phyloP scores from a whole-genome alignment of 2,888 invertebrate genomes.

The Notodonta dromedarius region DNA sequence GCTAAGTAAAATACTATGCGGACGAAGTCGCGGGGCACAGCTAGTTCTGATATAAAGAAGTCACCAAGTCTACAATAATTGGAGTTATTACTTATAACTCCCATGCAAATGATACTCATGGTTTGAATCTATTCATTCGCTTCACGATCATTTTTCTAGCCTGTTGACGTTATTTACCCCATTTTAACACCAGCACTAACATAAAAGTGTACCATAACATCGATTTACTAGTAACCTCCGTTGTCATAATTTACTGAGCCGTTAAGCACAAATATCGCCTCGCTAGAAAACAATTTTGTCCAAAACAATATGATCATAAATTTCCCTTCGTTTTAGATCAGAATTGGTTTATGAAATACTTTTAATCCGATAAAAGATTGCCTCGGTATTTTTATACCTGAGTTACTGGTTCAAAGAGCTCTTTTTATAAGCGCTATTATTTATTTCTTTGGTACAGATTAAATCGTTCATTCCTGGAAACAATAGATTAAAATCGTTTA shows the following conservation, averaged over 20 bases:
- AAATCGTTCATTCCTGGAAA: no score
- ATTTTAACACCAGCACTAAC: no score
- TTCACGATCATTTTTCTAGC: no score
- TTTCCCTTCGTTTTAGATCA: constrained; percentile 30
- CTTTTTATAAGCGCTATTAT: constrained; percentile 15
- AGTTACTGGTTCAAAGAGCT: constrained; percentile 31
- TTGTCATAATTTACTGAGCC: constrained; percentile 13
- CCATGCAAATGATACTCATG: no score
- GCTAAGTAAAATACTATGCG: no score
- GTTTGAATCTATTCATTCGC: no score
- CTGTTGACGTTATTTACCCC: no score
- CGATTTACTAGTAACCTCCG: background rate
- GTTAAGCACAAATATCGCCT: constrained; percentile 26
- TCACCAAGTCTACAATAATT: no score
- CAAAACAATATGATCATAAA: constrained; percentile 38
- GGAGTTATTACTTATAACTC: no score
- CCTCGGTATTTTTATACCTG: constrained; percentile 35
- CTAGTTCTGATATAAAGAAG: no score
- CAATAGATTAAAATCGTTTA: background rate
- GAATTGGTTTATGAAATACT: constrained; percentile 40
- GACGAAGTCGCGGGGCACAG: no score
- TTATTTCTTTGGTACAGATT: background rate
- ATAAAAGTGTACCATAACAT: background rate
- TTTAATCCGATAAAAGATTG: constrained; percentile 43
- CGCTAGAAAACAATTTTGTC: constrained; percentile 26